These are phyloP conservation scores for Geopemphigus sp. DNA, from an alignment of 1,140 invertebrate genomes.

Conservation along the genomic window DNA sequence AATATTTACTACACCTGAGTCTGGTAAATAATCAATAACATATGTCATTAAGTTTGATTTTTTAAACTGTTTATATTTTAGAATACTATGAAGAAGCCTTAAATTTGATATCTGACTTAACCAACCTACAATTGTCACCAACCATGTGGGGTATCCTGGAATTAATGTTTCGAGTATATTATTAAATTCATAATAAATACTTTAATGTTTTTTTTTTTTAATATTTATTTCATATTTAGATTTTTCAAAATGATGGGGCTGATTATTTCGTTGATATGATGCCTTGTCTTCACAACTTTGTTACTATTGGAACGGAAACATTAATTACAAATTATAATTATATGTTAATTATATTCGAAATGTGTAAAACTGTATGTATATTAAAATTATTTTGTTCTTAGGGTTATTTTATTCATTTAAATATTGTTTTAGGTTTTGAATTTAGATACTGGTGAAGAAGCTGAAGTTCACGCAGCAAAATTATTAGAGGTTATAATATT, in stretches of 20 bases:
- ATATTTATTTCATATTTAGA: constrained; percentile 56
- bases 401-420: constrained; percentile 14
- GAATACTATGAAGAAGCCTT: constrained; percentile 97
- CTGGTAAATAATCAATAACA: constrained; percentile 15
- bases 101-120: constrained; percentile 88
- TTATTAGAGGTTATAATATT: constrained; percentile 87
- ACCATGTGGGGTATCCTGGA: constrained; percentile 97
- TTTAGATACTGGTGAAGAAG: constrained; percentile 86
- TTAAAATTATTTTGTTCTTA: not conserved
- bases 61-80: constrained; percentile 56
- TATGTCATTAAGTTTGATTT: not conserved
- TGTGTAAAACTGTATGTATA: constrained; percentile 81
- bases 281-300: constrained; percentile 96
- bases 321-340: constrained; percentile 89
- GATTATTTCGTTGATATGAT: constrained; percentile 99
- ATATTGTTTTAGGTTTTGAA: constrained; percentile 59
- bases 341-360: constrained; percentile 89
- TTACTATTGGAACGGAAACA: constrained; percentile 89
- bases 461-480: constrained; percentile 96
- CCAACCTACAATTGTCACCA: constrained; percentile 79
- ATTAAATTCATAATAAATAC: not conserved
- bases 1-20: constrained; percentile 65
- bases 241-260: constrained; percentile 90
- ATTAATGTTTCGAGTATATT: constrained; percentile 71
- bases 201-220: not conserved